Conservation (phyloP, 2,113 vertebrate species). For the Sphaerodactylus townsendi region DNA sequence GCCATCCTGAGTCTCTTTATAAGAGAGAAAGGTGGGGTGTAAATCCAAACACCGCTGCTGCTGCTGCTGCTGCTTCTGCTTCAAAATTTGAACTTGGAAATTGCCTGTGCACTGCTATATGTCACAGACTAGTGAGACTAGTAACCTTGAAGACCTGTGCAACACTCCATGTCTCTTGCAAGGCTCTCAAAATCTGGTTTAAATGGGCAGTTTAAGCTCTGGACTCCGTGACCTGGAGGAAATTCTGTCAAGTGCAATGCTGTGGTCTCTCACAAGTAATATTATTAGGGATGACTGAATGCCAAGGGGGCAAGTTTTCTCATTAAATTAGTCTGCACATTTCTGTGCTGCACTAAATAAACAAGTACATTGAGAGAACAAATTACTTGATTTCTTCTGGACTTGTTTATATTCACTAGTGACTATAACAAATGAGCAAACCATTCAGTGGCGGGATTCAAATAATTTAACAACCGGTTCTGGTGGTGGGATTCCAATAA, state of each 20-base stretch:
- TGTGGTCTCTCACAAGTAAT: neutral
- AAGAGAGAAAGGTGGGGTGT: too few relatives aligned
- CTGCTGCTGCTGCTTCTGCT: too few relatives aligned
- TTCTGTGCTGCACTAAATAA: constrained; percentile 1
- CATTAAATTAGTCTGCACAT: constrained; percentile 21
- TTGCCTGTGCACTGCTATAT: neutral
- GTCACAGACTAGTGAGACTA: neutral
- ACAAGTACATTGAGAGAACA: neutral
- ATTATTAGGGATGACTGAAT: constrained; percentile 2
- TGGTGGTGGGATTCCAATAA: too few relatives aligned
- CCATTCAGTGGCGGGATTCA: too few relatives aligned
- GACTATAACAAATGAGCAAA: neutral
- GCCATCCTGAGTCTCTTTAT: too few relatives aligned
- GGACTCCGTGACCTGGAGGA: neutral
- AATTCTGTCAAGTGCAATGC: neutral
- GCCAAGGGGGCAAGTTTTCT: fast-evolving
- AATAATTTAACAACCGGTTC: too few relatives aligned
- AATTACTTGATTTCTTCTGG: constrained; percentile 1
- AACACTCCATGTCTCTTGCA: too few relatives aligned
- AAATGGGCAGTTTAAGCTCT: constrained; percentile 1
- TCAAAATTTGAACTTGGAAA: neutral
- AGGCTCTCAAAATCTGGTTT: neutral
- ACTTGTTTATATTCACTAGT: neutral
- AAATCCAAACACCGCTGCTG: too few relatives aligned
- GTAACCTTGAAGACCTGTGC: neutral